Conservation (phyloP, 2,888 invertebrate genomes). For the Cyrtodaria siliqua region DNA sequence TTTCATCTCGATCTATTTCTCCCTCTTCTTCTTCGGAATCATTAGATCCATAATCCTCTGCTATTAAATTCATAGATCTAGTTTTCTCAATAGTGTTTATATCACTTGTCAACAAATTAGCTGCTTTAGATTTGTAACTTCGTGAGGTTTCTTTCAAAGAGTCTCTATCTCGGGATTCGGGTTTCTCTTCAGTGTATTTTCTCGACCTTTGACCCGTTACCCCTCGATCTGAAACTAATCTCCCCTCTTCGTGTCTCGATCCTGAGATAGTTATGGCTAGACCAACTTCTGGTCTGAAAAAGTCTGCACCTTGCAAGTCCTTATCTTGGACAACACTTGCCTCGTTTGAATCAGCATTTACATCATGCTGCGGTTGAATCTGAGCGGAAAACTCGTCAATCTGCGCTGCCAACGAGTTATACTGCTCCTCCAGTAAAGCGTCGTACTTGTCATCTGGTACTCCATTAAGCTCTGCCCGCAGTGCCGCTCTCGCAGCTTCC, state of each 20-base stretch:
- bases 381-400: conserved; percentile 43
- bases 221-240: conserved; percentile 37
- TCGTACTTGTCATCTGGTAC: conserved; percentile 52
- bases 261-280: conserved; percentile 62
- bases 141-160: neutral
- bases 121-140: conserved; percentile 10
- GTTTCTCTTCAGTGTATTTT: conserved; percentile 27
- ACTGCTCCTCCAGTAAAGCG: conserved; percentile 56
- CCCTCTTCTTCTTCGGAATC: conserved; percentile 84
- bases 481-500: conserved; percentile 84
- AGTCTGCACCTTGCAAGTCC: conserved; percentile 24
- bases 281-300: conserved; percentile 41
- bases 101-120: neutral
- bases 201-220: conserved; percentile 7
- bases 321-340: neutral
- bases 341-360: conserved; percentile 17
- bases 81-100: conserved; percentile 12
- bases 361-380: conserved; percentile 1
- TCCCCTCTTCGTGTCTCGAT: conserved; percentile 37
- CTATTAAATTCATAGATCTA: conserved; percentile 76
- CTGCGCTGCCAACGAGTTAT: conserved; percentile 39
- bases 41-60: conserved; percentile 76
- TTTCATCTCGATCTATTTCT: conserved; percentile 80
- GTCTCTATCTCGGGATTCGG: neutral
- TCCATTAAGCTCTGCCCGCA: conserved; percentile 83